These are phyloP conservation scores for Rhinichthys osculus DNA, from an alignment of 2,797 vertebrate species.

Conservation along the genomic window DNA sequence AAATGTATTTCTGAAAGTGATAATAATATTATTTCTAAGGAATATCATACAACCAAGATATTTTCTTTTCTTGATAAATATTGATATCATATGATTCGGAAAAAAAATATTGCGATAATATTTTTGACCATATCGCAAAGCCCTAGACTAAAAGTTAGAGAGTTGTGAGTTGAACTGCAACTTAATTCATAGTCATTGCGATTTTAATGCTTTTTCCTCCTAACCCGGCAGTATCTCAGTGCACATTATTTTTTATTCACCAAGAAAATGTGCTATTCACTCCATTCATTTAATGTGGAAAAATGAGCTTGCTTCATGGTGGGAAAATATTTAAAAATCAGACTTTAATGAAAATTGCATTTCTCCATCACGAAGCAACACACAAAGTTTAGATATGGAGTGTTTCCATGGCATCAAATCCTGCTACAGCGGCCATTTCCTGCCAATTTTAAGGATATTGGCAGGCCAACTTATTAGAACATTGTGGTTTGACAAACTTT, in stretches of 20 bases:
- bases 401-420: constrained; percentile 28
- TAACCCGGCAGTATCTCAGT: not conserved
- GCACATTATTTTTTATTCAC: not conserved
- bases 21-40: not conserved
- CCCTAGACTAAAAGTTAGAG: not conserved
- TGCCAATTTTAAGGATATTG: constrained; percentile 17
- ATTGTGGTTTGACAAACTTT: not conserved
- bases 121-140: too few species aligned
- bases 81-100: too few species aligned
- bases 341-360: not conserved
- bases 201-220: not conserved
- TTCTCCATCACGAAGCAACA: not conserved
- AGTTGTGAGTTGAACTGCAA: not conserved
- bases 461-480: not conserved
- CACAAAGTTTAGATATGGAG: not conserved
- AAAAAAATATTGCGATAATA: too few species aligned
- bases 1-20: not conserved
- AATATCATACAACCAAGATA: not conserved
- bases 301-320: not conserved
- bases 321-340: not conserved
- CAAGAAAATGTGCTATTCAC: constrained; percentile 15
- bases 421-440: not conserved
- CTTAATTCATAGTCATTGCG: not conserved
- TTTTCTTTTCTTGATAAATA: too few species aligned
- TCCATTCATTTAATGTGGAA: not conserved